phyloP scores from a whole-genome alignment of 2,888 invertebrate genomes.

The Hydropsyche betteni region DNA sequence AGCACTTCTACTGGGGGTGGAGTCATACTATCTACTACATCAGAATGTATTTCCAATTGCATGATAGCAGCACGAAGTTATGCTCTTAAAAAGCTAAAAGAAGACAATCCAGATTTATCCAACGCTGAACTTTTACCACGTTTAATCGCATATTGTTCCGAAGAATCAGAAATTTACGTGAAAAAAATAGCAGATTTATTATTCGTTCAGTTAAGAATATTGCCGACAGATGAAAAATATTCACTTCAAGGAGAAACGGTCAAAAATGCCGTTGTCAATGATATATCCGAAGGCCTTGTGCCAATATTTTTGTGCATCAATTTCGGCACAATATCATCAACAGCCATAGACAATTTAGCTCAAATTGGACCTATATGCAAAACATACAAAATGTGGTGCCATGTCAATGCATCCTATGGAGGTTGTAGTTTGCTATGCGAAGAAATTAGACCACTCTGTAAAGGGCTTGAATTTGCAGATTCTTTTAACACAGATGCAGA shows the following conservation, averaged over 20 bases:
- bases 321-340: conserved; percentile 83
- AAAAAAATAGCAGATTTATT: conserved; percentile 83
- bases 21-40: conserved; percentile 84
- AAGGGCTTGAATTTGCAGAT: conserved; percentile 78
- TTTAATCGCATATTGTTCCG: conserved; percentile 79
- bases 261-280: conserved; percentile 73
- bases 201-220: conserved; percentile 74
- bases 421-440: conserved; percentile 88
- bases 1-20: conserved; percentile 72
- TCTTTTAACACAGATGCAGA: conserved; percentile 91
- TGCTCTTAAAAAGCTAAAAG: conserved; percentile 74
- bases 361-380: conserved; percentile 80
- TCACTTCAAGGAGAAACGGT: conserved; percentile 72
- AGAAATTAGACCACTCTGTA: conserved; percentile 74
- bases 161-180: conserved; percentile 79
- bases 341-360: conserved; percentile 82
- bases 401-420: conserved; percentile 89
- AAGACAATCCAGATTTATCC: conserved; percentile 60
- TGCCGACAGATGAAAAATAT: conserved; percentile 76
- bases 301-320: conserved; percentile 87
- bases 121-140: conserved; percentile 80
- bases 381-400: conserved; percentile 78
- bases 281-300: conserved; percentile 76
- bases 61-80: conserved; percentile 79
- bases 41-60: conserved; percentile 81